A percentile compares a stretch with the other conserved stretches of the same genome.
phyloP scores from a whole-genome alignment of 2,113 vertebrate species.

The Mormyrus iriodes region DNA sequence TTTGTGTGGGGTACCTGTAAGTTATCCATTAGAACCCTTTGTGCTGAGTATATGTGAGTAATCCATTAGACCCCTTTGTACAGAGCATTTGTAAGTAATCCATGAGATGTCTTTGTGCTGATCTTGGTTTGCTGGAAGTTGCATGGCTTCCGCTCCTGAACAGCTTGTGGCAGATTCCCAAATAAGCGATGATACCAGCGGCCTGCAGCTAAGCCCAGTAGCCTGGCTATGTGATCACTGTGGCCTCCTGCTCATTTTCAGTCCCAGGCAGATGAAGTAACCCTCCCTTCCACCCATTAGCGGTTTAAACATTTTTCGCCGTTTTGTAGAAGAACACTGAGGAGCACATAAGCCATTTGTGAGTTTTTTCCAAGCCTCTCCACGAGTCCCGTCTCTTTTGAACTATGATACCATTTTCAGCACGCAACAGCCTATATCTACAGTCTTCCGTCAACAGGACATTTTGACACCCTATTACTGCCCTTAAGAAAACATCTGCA shows the following conservation, averaged over 20 bases:
- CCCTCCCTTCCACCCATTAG: background rate
- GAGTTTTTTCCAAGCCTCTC: background rate
- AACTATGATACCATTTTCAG: background rate
- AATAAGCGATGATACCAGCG: background rate
- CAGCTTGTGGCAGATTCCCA: background rate
- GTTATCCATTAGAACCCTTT: no score
- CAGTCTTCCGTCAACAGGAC: background rate
- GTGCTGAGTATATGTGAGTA: no score
- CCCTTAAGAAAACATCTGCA: background rate
- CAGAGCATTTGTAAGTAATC: background rate
- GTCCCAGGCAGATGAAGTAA: conserved; percentile 8
- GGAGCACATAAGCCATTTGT: background rate
- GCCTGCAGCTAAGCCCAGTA: background rate
- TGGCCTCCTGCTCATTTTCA: background rate
- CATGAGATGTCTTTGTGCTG: background rate
- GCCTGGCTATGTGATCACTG: background rate
- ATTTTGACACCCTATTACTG: background rate
- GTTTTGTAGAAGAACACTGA: background rate
- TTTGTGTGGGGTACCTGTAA: no score
- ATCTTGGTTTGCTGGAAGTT: background rate
- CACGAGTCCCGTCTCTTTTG: background rate
- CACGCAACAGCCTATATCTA: background rate
- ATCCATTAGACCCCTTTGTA: no score
- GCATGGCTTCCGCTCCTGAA: background rate
- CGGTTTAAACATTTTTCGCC: background rate